Base-by-base conservation (phyloP, 2,797 vertebrate genomes). In the Darevskia mixta region DNA sequence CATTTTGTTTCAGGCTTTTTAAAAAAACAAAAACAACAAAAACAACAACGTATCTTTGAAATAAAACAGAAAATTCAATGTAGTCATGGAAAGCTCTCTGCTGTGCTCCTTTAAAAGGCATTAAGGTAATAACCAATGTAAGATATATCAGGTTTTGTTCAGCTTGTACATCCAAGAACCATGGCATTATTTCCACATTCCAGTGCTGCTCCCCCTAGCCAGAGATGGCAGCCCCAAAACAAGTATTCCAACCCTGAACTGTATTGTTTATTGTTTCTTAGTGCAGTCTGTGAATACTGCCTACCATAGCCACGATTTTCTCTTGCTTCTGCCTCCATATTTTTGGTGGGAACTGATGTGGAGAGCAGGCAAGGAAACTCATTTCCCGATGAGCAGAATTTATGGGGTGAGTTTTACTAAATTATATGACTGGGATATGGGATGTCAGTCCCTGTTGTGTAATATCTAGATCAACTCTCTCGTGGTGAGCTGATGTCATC, bases 401-500 rank as follows among this genome's bases (percentile, higher is more conserved):
- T 71, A 38, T 35, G 32, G 17, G 29, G 43, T 18, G 20, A 55
- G 43, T n/a, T n/a, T 55, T 79, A n/a, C 45, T 79, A n/a, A 79
- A 49, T 79, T 29, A 79, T 29, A 17, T n/a, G 13, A 29, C 77
- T n/a, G 43, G 15, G 43, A 55, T 55, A 29, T 32, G 45, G 45
- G 45, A 79, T 79, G 29, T 55, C 77, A 55, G 15, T 73, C 29
- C 45, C 27, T 79, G 45, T 55, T 32, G 45, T 45, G 75, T 79
- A 49, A 55, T 55, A 79, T 18, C 5, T 55, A n/a, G 43, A 29
- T n/a, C 43, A 79, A 27, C 41, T 75, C 35, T 71, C 29, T 75
- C 20, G 3, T 77, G 89, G 87, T 93, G 89, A 90, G 91, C 87
- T 90, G 82, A 83, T 92, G 93, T 94, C 91, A 92, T 83, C 72